Percentiles rank a stretch among this genome's conserved stretches.
Evolutionary conservation across 2,797 vertebrate species (phyloP).

Genomic region (Poecilia wingei): DNA sequence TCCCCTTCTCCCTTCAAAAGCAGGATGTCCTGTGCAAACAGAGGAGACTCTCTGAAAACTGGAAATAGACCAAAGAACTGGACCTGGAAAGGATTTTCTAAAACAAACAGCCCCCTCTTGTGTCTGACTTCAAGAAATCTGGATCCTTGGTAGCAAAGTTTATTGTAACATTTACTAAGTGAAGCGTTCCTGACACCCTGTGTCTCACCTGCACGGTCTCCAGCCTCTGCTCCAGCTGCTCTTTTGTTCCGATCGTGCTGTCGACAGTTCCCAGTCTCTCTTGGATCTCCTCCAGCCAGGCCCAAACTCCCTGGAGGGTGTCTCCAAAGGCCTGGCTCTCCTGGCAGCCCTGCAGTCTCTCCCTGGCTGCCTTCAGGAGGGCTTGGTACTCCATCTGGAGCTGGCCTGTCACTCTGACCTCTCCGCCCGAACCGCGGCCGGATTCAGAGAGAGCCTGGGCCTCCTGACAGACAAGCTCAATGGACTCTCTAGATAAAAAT

Average conservation of each 20-base stretch:
- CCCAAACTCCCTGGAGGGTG: conserved; percentile 88
- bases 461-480: conserved; percentile 88
- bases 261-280: conserved; percentile 85
- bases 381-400: conserved; percentile 88
- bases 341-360: conserved; percentile 86
- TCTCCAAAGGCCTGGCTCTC: conserved; percentile 92
- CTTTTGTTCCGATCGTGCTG: conserved; percentile 90
- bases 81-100: conserved; percentile 16
- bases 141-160: neutral
- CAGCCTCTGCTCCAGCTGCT: conserved; percentile 85
- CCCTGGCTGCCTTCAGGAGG: conserved; percentile 86
- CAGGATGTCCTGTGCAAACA: conserved; percentile 90
- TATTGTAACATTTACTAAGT: neutral
- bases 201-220: conserved; percentile 88
- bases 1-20: conserved; percentile 97
- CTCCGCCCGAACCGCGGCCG: conserved; percentile 83
- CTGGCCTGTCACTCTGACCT: conserved; percentile 84
- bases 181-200: neutral
- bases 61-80: neutral
- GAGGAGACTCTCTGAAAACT: conserved; percentile 7
- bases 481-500: conserved; percentile 83
- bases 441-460: conserved; percentile 87
- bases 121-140: conserved; percentile 34
- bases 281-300: conserved; percentile 90
- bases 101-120: conserved; percentile 59